Evolutionary conservation across 2,113 vertebrate species (phyloP), one percentile per base, ranked within the genome.

Genomic region (Origma solitaria): DNA sequence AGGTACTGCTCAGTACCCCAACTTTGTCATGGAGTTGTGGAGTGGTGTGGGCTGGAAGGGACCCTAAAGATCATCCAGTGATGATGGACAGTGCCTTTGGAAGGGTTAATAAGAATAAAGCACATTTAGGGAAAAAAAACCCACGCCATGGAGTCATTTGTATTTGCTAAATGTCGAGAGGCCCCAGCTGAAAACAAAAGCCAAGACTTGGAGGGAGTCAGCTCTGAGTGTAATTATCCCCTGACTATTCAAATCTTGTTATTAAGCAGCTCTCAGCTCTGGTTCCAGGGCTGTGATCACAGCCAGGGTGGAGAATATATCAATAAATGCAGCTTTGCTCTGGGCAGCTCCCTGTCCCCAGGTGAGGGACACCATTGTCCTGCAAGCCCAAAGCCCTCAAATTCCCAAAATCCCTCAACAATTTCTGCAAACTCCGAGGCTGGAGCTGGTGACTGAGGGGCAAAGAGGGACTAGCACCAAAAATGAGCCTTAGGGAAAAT

Each of bases 381-480:
- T 49, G 62, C 69, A 57, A 23, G 24, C 11, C 20, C 71, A 28
- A 2, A 24, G 4, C 40, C 47, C 38, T 10, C 51, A 2, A 3
- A 12, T 3, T 7, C 57, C 42, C 68, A 0, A 38, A 61, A 51
- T 4, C 28, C 51, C 44, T 9, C 77, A 2, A 1, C 6, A 17
- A 4, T 4, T 2, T 1, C 72, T 40, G 68, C 27, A 18, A 10
- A 31, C 25, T 13, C 57, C 50, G 2, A 17, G 51, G 14, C 0
- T 9, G 51, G 7, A 27, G 11, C 2, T 24, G 22, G 30, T 54
- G 71, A 13, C 16, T 2, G 6, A 24, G 44, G 44, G 33, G 12
- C 44, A n/a, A 7, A 58, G 27, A 50, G 49, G 0, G 2, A 5
- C n/a, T 8, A 4, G 3, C 19, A 21, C 7, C 8, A 5, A 1